Evolutionary conservation across 2,113 vertebrate species (phyloP).

Genomic region (Lophochroa leadbeateri): DNA sequence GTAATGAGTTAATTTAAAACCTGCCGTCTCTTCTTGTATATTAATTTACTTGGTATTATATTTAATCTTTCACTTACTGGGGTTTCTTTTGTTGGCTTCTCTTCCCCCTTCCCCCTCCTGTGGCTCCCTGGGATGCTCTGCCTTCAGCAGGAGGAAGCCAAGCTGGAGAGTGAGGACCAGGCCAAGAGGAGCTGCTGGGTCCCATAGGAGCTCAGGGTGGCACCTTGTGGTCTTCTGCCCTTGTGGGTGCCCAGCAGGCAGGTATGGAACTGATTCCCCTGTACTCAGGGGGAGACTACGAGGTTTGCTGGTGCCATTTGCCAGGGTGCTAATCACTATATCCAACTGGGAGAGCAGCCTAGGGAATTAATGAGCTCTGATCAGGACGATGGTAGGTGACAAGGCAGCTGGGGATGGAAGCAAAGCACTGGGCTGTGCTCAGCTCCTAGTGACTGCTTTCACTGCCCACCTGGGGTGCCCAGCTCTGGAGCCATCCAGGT

Average conservation of each 20-base stretch:
- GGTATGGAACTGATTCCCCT: fast-evolving
- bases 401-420: background rate
- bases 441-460: background rate
- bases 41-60: constrained; percentile 37
- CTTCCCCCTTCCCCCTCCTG: background rate
- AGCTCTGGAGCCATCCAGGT: background rate
- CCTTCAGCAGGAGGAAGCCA: background rate
- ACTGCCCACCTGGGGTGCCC: background rate
- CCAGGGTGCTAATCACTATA: background rate
- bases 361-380: background rate
- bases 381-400: background rate
- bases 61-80: constrained; percentile 30
- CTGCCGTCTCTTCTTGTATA: background rate
- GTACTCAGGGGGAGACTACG: fast-evolving
- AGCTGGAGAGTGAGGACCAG: background rate
- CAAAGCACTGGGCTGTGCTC: background rate
- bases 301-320: background rate
- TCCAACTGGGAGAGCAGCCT: fast-evolving
- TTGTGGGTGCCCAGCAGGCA: background rate
- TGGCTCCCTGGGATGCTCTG: background rate
- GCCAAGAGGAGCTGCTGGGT: background rate
- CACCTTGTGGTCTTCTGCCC: background rate
- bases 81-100: background rate
- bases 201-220: background rate
- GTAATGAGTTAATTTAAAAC: constrained; percentile 44